Conservation (phyloP, 2,888 invertebrate genomes). For the Tetranychus piercei region DNA sequence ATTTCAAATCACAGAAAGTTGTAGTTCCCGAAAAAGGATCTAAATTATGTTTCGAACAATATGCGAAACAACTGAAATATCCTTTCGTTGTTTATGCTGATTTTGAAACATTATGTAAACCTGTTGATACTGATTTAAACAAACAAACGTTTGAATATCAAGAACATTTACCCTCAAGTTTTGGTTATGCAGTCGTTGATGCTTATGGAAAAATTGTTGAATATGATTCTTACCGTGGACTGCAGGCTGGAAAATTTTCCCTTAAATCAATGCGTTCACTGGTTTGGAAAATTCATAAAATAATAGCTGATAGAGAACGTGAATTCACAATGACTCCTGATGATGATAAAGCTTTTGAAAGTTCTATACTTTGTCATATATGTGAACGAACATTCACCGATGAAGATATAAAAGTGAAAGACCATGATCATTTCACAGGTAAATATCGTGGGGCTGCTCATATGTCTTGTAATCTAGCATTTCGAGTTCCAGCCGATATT, state of each 20-base stretch:
- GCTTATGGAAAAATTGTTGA: neutral
- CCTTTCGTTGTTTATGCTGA: slow-evolving; percentile 1
- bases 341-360: neutral
- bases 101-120: neutral
- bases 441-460: neutral
- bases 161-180: neutral
- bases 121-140: neutral
- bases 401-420: neutral
- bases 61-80: neutral
- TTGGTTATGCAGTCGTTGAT: neutral
- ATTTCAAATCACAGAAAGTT: neutral
- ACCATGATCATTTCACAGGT: neutral
- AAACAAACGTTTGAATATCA: neutral
- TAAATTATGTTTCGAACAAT: neutral
- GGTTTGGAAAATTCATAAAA: too few species aligned
- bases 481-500: neutral
- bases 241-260: neutral
- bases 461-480: neutral
- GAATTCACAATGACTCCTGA: neutral
- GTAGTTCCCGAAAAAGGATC: neutral
- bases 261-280: neutral
- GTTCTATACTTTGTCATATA: too few species aligned
- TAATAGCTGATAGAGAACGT: too few species aligned
- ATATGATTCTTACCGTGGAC: neutral
- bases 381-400: too few species aligned